phyloP scores from a whole-genome alignment of 2,888 invertebrate genomes.

The Apodemia zela region DNA sequence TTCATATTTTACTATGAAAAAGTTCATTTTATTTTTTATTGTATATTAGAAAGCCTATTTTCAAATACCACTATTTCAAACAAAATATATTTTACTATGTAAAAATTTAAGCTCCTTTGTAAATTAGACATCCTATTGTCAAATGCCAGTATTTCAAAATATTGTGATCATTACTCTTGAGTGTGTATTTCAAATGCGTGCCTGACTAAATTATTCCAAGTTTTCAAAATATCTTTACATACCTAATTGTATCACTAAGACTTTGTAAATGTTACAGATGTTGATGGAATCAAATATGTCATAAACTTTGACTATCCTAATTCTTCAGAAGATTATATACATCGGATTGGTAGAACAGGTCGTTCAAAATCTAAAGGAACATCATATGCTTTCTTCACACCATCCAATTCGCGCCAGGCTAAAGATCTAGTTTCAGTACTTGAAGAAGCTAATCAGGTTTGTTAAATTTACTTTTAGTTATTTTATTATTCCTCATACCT shows the following conservation, averaged over 20 bases:
- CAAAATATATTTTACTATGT: too few species aligned
- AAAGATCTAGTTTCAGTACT: slow-evolving; percentile 93
- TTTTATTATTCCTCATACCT: slow-evolving; percentile 80
- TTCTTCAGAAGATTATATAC: slow-evolving; percentile 97
- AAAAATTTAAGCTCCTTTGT: too few species aligned
- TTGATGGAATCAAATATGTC: slow-evolving; percentile 97
- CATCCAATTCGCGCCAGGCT: slow-evolving; percentile 92
- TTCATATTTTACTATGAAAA: too few species aligned
- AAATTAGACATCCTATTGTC: too few species aligned
- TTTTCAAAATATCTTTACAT: slow-evolving; percentile 21
- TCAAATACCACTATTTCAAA: too few species aligned
- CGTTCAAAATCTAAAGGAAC: slow-evolving; percentile 93
- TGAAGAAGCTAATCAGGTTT: slow-evolving; percentile 92
- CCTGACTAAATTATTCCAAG: background rate
- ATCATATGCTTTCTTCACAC: slow-evolving; percentile 97
- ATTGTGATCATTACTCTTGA: too few species aligned
- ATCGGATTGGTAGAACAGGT: slow-evolving; percentile 96
- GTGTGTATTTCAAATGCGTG: background rate
- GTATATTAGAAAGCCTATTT: too few species aligned
- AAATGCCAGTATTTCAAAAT: too few species aligned
- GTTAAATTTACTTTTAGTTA: slow-evolving; percentile 32
- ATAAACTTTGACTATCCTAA: slow-evolving; percentile 98
- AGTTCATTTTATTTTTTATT: too few species aligned
- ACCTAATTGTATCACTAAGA: slow-evolving; percentile 33
- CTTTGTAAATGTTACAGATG: slow-evolving; percentile 85